A percentile compares a stretch with the other conserved stretches of the same genome.
These are phyloP conservation scores for Nemopilema nomurai DNA, from an alignment of 30 jellyfish, hydroid and myxozoan genomes.

Conservation along the genomic window DNA sequence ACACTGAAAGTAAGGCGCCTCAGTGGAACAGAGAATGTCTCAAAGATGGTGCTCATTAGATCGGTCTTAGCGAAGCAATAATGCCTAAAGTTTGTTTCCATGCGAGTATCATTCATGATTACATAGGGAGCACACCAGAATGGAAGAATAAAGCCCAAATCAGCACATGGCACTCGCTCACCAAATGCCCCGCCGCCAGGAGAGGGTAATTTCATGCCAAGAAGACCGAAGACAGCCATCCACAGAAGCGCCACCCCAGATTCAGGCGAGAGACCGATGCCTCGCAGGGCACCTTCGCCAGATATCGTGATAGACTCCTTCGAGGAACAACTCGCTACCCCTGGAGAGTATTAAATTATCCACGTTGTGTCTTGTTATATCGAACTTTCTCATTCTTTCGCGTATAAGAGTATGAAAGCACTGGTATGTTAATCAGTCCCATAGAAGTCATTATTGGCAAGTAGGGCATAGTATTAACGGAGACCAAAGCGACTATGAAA, in stretches of 20 bases:
- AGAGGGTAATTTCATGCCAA: constrained; percentile 29
- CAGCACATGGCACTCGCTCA: constrained; percentile 53
- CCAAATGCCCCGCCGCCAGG: constrained; percentile 19
- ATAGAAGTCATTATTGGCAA: no score
- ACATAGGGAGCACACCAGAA: not conserved
- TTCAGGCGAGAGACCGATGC: constrained; percentile 4
- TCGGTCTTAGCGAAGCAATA: no score
- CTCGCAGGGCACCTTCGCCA: constrained; percentile 20
- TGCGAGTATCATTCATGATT: not conserved
- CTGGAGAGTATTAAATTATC: not conserved
- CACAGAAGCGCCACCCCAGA: constrained; percentile 33
- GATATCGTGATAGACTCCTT: not conserved
- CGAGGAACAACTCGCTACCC: not conserved
- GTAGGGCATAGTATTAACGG: no score
- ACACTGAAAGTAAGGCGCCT: no score
- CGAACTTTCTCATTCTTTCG: no score
- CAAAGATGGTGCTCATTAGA: no score
- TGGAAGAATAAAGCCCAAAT: constrained; percentile 31
- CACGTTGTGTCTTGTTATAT: not conserved
- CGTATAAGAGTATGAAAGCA: no score
- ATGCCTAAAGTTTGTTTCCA: no score
- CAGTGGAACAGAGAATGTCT: no score
- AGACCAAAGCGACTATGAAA: no score
- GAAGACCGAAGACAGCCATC: constrained; percentile 43
- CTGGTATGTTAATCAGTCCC: no score